Percentiles rank a stretch among this genome's conserved stretches.
phyloP scores from a whole-genome alignment of 2,888 invertebrate species.

The Nomada flava region DNA sequence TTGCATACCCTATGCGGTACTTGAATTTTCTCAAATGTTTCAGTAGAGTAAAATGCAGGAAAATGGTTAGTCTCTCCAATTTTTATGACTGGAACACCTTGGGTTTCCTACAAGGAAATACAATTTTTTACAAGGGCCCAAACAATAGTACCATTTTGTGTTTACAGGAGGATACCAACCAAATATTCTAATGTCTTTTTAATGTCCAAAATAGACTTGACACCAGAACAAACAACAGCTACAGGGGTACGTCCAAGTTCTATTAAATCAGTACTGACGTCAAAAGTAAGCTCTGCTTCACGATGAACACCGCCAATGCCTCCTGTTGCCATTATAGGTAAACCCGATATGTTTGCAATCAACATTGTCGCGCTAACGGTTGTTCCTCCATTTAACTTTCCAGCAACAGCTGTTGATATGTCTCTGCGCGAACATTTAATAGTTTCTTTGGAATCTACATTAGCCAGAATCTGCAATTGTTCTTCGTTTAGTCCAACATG shows the following conservation, averaged over 20 bases:
- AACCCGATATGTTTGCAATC: conserved; percentile 92
- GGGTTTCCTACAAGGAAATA: conserved; percentile 91
- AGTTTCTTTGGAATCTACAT: conserved; percentile 83
- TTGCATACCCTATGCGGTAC: conserved; percentile 89
- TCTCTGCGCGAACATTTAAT: conserved; percentile 96
- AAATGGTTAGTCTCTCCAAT: conserved; percentile 89
- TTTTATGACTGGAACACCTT: conserved; percentile 95
- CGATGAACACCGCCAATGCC: conserved; percentile 98
- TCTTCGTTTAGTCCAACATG: conserved; percentile 90
- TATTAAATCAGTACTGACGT: conserved; percentile 97
- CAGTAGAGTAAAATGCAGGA: conserved; percentile 96
- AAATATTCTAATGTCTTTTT: conserved; percentile 96
- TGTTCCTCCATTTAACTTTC: conserved; percentile 93
- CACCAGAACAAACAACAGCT: conserved; percentile 97
- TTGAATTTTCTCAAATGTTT: conserved; percentile 87
- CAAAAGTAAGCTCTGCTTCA: conserved; percentile 93
- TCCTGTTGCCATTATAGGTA: conserved; percentile 97
- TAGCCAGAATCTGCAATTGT: conserved; percentile 89
- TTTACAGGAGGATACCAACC: conserved; percentile 85
- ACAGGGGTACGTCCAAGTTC: conserved; percentile 95
- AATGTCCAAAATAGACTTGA: conserved; percentile 99
- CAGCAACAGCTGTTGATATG: conserved; percentile 90
- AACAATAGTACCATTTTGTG: neutral
- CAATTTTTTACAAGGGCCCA: no score
- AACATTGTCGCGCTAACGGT: conserved; percentile 98